Conservation (phyloP, 2,888 invertebrate genomes). For the Caenorhabditis imperialis region DNA sequence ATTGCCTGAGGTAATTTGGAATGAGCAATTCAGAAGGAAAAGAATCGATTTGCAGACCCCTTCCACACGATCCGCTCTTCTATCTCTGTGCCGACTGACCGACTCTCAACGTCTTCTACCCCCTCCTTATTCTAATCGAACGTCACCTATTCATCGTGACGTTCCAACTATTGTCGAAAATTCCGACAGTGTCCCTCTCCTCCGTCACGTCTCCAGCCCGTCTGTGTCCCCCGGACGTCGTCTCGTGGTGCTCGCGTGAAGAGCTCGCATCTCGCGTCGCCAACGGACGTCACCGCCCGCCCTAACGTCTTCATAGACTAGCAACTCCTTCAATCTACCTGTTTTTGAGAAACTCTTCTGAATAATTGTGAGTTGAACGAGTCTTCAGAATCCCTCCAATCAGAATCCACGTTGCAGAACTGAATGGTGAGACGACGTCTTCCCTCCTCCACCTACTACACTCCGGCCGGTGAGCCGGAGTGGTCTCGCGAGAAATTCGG, state of each 20-base stretch:
- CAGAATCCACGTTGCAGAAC: conserved; percentile 23
- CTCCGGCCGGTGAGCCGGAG: conserved; percentile 54
- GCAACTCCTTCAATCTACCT: background rate
- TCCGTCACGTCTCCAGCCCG: conserved; percentile 35
- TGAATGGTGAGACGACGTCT: conserved; percentile 63
- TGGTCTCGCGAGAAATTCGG: conserved; percentile 58
- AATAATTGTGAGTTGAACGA: too few relatives aligned
- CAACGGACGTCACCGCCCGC: conserved; percentile 60
- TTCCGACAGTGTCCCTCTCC: conserved; percentile 30
- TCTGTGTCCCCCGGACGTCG: conserved; percentile 52
- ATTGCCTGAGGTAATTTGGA: conserved; percentile 47
- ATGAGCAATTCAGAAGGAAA: background rate
- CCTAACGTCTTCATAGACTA: conserved; percentile 36
- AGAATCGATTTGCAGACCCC: conserved; percentile 7
- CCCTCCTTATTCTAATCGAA: conserved; percentile 10
- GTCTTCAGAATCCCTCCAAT: too few relatives aligned
- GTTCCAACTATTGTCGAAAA: too few relatives aligned
- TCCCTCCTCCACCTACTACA: conserved; percentile 62
- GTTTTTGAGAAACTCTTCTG: background rate
- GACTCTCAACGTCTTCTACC: conserved; percentile 19
- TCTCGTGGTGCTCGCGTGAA: conserved; percentile 59
- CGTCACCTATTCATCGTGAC: conserved; percentile 13
- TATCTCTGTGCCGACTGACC: conserved; percentile 18
- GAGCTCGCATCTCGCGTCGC: conserved; percentile 56
- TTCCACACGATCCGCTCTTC: background rate